Evolutionary conservation across 1,140 invertebrate species (phyloP).

Genomic region (Euwallacea similis): DNA sequence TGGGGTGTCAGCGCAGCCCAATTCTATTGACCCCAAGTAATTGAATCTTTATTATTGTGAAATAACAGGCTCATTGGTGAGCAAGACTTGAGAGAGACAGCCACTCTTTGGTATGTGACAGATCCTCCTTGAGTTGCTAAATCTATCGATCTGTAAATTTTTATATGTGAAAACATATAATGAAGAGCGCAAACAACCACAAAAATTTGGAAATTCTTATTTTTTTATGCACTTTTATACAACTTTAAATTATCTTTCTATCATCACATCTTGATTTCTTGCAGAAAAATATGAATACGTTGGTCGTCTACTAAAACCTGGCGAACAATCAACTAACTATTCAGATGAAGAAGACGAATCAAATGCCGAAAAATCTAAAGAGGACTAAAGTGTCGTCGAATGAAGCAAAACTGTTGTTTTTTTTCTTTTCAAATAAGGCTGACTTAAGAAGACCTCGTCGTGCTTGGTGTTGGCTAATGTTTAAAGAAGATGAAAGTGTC

Average conservation of each 20-base stretch:
- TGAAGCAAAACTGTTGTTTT: conserved; percentile 5
- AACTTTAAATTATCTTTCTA: too few relatives aligned
- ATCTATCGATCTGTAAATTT: too few relatives aligned
- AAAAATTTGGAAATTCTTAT: background rate
- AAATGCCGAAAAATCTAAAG: conserved; percentile 52
- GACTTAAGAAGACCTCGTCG: conserved; percentile 9
- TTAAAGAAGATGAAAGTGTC: too few relatives aligned
- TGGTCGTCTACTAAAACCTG: conserved; percentile 87
- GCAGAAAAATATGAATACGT: conserved; percentile 94
- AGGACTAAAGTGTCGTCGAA: conserved; percentile 42
- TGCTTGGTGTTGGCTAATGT: too few relatives aligned
- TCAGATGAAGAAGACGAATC: conserved; percentile 85
- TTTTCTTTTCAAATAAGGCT: conserved; percentile 31
- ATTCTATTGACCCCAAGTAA: too few relatives aligned
- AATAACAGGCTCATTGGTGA: too few relatives aligned
- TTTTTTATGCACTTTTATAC: background rate
- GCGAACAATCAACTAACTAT: conserved; percentile 88
- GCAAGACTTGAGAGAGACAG: too few relatives aligned
- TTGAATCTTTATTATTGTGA: too few relatives aligned
- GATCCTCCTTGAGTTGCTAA: too few relatives aligned
- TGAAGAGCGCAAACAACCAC: background rate
- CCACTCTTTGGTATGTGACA: too few relatives aligned
- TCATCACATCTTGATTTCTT: conserved; percentile 46
- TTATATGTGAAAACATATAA: too few relatives aligned
- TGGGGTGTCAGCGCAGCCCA: too few relatives aligned